Evolutionary conservation across 1,140 invertebrate species (phyloP).

Genomic region (Lucilia sericata): DNA sequence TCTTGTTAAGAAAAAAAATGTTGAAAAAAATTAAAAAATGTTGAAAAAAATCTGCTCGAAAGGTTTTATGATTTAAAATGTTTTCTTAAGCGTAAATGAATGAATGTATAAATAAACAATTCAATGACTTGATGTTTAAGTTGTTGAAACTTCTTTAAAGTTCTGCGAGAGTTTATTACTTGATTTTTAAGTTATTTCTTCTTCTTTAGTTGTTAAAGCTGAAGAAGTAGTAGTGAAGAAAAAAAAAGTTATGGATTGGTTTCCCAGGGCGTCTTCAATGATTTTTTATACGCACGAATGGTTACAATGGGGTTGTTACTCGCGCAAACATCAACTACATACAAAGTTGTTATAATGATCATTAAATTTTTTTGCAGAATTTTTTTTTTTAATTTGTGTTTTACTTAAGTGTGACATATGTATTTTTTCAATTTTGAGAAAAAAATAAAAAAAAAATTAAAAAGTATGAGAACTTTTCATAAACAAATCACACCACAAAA

Average conservation of each 20-base stretch:
- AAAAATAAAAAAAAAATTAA: neutral
- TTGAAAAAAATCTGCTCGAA: no score
- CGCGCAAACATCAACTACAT: neutral
- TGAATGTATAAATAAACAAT: no score
- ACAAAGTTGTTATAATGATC: constrained; percentile 7
- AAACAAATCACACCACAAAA: neutral
- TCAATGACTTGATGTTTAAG: no score
- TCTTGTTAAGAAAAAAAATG: no score
- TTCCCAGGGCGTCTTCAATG: neutral
- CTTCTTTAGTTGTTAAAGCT: no score
- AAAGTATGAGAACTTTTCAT: neutral
- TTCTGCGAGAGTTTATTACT: no score
- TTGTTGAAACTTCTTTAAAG: no score
- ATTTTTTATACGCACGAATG: constrained; percentile 6
- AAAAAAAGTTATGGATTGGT: neutral
- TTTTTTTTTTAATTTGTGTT: neutral
- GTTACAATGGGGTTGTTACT: neutral
- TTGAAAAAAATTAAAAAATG: no score
- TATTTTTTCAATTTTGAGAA: neutral
- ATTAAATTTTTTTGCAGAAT: neutral
- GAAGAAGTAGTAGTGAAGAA: no score
- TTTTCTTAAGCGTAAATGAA: no score
- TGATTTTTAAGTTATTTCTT: no score
- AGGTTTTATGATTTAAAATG: no score
- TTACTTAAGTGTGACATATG: constrained; percentile 1